Conservation (phyloP, 2,113 vertebrate genomes). For the Mobula birostris region DNA sequence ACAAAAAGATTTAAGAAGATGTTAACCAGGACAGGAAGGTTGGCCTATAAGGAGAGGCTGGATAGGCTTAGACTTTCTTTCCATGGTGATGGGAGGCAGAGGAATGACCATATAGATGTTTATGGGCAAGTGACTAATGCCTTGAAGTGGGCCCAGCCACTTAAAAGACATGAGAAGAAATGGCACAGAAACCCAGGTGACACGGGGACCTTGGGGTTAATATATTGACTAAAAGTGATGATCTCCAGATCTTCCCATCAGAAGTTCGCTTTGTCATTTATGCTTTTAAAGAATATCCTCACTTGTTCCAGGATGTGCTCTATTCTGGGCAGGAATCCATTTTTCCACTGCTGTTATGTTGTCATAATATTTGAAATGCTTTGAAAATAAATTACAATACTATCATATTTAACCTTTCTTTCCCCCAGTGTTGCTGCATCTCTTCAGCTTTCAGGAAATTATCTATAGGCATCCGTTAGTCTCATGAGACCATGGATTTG, state of each 20-base stretch:
- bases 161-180: not conserved
- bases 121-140: not conserved
- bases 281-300: not conserved
- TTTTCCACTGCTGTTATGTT: not conserved
- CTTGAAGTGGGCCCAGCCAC: not conserved
- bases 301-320: not conserved
- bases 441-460: not conserved
- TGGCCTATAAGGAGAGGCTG: too few relatives aligned
- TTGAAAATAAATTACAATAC: not conserved
- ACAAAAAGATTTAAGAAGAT: too few relatives aligned
- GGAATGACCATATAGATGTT: too few relatives aligned
- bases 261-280: not conserved
- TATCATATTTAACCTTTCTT: not conserved
- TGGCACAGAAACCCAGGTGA: not conserved
- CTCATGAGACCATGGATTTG: too few relatives aligned
- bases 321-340: not conserved
- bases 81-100: too few relatives aligned
- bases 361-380: not conserved
- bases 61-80: too few relatives aligned
- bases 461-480: not conserved
- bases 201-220: not conserved
- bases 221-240: too few relatives aligned
- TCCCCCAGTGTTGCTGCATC: not conserved
- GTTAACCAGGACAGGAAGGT: too few relatives aligned
- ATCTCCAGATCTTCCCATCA: not conserved